phyloP scores from a whole-genome alignment of 2,888 invertebrate genomes.

The Morpho deidamia region DNA sequence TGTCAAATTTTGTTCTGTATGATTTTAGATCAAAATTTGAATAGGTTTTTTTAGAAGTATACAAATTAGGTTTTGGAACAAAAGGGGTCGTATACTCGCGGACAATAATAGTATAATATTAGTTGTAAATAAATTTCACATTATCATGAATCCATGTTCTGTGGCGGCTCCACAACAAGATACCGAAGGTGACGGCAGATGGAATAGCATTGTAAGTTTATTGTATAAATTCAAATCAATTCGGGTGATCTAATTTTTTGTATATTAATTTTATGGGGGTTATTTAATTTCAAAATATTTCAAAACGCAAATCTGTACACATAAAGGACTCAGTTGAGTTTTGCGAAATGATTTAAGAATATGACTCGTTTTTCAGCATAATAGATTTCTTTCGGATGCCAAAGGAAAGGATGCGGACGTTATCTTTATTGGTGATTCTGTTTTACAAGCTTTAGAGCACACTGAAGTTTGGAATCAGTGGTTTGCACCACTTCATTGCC shows the following conservation, averaged over 20 bases:
- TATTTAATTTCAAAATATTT: background rate
- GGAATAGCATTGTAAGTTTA: slow-evolving; percentile 84
- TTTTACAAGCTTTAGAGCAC: slow-evolving; percentile 88
- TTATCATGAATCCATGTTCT: slow-evolving; percentile 84
- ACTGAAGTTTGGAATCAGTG: slow-evolving; percentile 93
- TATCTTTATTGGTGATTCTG: slow-evolving; percentile 93
- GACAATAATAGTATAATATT: background rate
- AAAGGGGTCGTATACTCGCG: background rate
- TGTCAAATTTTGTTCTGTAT: background rate
- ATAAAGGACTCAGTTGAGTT: no score
- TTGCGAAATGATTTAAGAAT: no score
- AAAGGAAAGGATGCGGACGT: slow-evolving; percentile 95
- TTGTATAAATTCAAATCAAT: no score
- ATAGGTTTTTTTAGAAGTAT: background rate
- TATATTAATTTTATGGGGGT: background rate
- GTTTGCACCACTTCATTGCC: slow-evolving; percentile 94
- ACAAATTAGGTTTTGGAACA: background rate
- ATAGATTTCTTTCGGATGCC: slow-evolving; percentile 89
- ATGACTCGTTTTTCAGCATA: slow-evolving; percentile 81
- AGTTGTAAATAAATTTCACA: background rate
- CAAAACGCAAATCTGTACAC: no score
- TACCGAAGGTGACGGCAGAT: slow-evolving; percentile 89
- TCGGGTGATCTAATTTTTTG: background rate
- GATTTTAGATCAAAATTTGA: background rate
- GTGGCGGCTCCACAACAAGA: slow-evolving; percentile 85